Evolutionary conservation across 23 tunicate genomes (phyloP), one percentile per base, ranked within the genome.

Genomic region (Styela plicata): DNA sequence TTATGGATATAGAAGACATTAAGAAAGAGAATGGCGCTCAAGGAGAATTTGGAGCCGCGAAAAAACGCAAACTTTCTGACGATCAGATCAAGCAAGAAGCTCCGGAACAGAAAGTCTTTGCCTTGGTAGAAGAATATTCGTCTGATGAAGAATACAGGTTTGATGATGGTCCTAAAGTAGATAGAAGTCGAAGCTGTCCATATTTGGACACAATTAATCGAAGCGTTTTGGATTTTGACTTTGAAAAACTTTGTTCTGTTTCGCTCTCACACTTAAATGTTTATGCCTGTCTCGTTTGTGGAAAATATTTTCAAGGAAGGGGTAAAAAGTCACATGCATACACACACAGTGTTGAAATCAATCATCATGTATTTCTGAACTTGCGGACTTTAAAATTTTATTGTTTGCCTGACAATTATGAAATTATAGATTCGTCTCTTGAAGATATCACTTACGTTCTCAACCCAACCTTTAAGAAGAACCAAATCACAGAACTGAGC

Each of bases 121-220:
- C 88, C 34, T 44, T 90, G 7, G 96, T 76, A 2, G 97, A 86
- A 57, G 90, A 83, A 74, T 91, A 91, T 78, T 89, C 97, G 23
- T 91, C 97, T 36, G 97, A 91, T 35, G 96, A 90, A 66, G 97
- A 86, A 44, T 83, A 86, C 74, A 62, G 70, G 69, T 74, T 86
- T 52, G 82, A 86, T 34, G 85, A 83, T 30, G 90, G 69, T 2
- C 78, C 90, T 5, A 74, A 76, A 31, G 70, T 78, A 13, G 97
- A 92, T 68, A 86, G 97, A 34, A 92, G 97, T 64, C 79, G 97
- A 64, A 95, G 88, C 64, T 95, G 99, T 66, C 99, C 99, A 22
- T 95, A 95, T 74, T 74, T 95, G 82, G 99, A 95, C 52, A 95
- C 99, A 27, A 95, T 95, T n/a, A 85, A 95, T 69, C 86, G 99